A percentile compares a stretch with the other conserved stretches of the same genome.
phyloP scores from a whole-genome alignment of 2,888 invertebrate species.

The Esperia sulphurella region DNA sequence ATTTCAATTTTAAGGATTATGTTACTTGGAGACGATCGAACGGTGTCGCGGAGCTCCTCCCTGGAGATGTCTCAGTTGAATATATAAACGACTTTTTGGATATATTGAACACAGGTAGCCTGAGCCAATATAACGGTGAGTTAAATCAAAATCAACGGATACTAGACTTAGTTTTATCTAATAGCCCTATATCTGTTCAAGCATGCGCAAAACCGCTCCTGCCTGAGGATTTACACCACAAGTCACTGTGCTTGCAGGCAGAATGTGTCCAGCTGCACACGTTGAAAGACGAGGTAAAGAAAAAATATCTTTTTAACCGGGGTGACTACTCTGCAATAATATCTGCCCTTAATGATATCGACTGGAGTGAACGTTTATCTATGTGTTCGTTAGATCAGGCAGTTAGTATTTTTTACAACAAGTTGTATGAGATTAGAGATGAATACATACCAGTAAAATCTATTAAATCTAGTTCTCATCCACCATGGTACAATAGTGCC shows the following conservation, averaged over 20 bases:
- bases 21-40: neutral
- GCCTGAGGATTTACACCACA: conserved; percentile 11
- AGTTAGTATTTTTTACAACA: conserved; percentile 7
- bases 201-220: conserved; percentile 3
- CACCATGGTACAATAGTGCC: conserved; percentile 17
- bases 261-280: neutral
- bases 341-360: neutral
- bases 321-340: conserved; percentile 9
- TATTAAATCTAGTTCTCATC: neutral
- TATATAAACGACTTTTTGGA: conserved; percentile 1
- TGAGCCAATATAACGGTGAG: neutral
- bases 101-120: conserved; percentile 15
- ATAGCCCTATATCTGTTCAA: neutral
- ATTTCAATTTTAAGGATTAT: conserved; percentile 1
- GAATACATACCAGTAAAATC: conserved; percentile 8
- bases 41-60: neutral
- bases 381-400: neutral
- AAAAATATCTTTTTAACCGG: conserved; percentile 6
- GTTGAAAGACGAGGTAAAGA: neutral
- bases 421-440: conserved; percentile 3
- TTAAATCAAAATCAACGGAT: conserved; percentile 1
- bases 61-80: neutral
- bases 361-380: conserved; percentile 4
- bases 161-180: conserved; percentile 13
- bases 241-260: conserved; percentile 1